phyloP scores from a whole-genome alignment of 2,113 vertebrate species.

The Bufo gargarizans region DNA sequence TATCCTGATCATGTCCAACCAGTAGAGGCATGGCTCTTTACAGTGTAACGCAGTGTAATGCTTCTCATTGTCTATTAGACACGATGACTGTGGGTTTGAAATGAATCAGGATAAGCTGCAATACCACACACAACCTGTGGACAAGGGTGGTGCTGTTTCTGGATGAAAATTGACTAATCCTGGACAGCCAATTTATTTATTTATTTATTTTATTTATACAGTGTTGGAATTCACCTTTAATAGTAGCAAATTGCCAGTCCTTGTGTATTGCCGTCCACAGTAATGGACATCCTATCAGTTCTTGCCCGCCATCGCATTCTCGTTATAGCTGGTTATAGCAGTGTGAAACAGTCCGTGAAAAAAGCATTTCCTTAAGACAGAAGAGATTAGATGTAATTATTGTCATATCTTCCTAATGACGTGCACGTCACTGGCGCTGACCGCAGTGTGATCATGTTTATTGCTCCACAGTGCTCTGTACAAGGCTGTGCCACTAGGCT shows the following conservation, averaged over 20 bases:
- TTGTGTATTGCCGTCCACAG: too few relatives aligned
- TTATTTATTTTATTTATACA: neutral
- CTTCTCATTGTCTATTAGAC: too few relatives aligned
- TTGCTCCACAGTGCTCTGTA: neutral
- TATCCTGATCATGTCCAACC: too few relatives aligned
- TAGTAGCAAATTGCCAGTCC: neutral
- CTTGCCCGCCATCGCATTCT: neutral
- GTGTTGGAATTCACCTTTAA: neutral
- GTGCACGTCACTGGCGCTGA: too few relatives aligned
- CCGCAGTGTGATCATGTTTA: constrained; percentile 1
- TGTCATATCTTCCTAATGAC: neutral
- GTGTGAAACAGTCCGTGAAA: neutral
- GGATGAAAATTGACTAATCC: too few relatives aligned
- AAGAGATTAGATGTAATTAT: neutral
- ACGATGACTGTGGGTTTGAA: too few relatives aligned
- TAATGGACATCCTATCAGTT: too few relatives aligned
- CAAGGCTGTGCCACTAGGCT: constrained; percentile 23
- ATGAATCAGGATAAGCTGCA: too few relatives aligned
- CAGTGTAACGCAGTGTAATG: too few relatives aligned
- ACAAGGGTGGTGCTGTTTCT: too few relatives aligned
- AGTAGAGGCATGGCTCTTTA: too few relatives aligned
- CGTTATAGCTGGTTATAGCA: neutral
- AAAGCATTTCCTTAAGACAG: neutral
- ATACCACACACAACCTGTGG: too few relatives aligned
- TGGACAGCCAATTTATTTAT: neutral